Percentiles rank a stretch among this genome's conserved stretches.
Conservation (phyloP, 2,797 vertebrate species). For the Artibeus jamaicensis region DNA sequence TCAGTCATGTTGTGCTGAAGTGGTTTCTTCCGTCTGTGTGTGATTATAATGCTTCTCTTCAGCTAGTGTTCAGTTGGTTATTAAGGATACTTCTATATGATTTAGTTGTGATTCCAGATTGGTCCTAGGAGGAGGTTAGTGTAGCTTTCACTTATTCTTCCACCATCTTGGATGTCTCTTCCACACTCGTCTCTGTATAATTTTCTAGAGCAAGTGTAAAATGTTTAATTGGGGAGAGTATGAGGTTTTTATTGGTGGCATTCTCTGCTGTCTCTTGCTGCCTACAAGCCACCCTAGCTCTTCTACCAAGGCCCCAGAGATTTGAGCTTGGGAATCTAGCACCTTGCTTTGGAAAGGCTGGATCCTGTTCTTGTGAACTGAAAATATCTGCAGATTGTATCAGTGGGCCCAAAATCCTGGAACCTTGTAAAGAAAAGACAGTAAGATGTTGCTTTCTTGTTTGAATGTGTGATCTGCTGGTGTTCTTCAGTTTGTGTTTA, state of each 20-base stretch:
- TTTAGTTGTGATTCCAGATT: background rate
- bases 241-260: background rate
- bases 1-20: background rate
- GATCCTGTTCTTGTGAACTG: background rate
- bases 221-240: background rate
- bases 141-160: background rate
- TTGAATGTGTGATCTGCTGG: background rate
- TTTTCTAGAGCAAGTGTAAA: background rate
- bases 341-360: background rate
- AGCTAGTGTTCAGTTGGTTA: background rate
- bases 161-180: background rate
- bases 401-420: background rate
- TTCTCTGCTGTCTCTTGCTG: background rate
- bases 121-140: background rate
- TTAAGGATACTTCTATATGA: background rate
- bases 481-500: background rate
- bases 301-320: background rate
- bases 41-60: background rate
- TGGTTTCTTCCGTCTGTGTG: background rate
- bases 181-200: background rate
- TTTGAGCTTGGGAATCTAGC: background rate
- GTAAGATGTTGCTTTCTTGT: background rate
- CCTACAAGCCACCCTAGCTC: background rate
- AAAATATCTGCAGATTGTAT: background rate
- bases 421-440: background rate